Conservation (phyloP, 2,888 invertebrate genomes). For the Blastobasis adustella region DNA sequence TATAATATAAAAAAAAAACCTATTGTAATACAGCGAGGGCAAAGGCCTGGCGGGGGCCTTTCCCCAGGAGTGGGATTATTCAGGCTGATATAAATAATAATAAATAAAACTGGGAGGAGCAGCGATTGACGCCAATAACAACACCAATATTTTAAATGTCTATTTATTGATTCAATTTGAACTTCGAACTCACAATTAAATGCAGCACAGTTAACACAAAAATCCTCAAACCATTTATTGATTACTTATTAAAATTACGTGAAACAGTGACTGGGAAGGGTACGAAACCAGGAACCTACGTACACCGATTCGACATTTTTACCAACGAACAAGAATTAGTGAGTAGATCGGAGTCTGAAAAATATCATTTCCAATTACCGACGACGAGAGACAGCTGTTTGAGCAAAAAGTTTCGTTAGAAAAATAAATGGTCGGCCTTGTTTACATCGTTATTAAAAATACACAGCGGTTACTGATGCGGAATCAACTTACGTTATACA, state of each 20-base stretch:
- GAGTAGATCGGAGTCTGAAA: slow-evolving; percentile 38
- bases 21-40: too few species aligned
- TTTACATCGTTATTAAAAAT: slow-evolving; percentile 53
- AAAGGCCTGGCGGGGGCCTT: too few species aligned
- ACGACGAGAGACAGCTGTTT: slow-evolving; percentile 51
- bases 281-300: slow-evolving; percentile 51
- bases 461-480: slow-evolving; percentile 62
- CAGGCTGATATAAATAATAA: too few species aligned
- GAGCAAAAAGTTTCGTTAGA: slow-evolving; percentile 69
- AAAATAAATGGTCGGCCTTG: slow-evolving; percentile 63
- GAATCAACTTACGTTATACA: slow-evolving; percentile 68
- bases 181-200: slow-evolving; percentile 74
- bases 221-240: slow-evolving; percentile 61
- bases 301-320: slow-evolving; percentile 49
- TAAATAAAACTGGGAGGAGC: not conserved
- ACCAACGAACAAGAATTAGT: slow-evolving; percentile 27
- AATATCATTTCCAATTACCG: slow-evolving; percentile 32
- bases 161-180: slow-evolving; percentile 76
- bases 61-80: too few species aligned
- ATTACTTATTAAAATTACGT: slow-evolving; percentile 60
- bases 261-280: slow-evolving; percentile 53
- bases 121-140: slow-evolving; percentile 40
- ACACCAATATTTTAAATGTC: slow-evolving; percentile 61
- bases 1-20: too few species aligned
- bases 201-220: slow-evolving; percentile 73